Percentiles rank a stretch among this genome's conserved stretches.
phyloP scores from a whole-genome alignment of 2,113 vertebrate species.

The Typhlomys cinereus region DNA sequence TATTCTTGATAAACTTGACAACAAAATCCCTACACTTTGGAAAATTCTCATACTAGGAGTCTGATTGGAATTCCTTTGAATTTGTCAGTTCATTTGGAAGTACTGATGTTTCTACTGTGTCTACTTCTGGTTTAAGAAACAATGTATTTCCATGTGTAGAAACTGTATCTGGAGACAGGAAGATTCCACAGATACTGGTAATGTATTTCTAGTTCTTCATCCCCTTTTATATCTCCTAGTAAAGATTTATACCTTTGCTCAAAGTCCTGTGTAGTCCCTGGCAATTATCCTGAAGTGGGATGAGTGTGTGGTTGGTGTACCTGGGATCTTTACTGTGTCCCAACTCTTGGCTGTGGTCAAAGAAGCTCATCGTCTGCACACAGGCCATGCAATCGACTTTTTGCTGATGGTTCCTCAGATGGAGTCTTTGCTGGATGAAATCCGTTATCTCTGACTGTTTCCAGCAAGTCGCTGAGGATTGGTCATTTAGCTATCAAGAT shows the following conservation, averaged over 20 bases:
- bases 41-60: not conserved
- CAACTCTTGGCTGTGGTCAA: not conserved
- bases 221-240: not conserved
- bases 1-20: constrained; percentile 20
- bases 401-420: too few relatives aligned
- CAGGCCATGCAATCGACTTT: too few relatives aligned
- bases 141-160: not conserved
- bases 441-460: too few relatives aligned
- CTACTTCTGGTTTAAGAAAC: not conserved
- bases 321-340: not conserved
- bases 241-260: not conserved
- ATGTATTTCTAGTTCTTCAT: not conserved
- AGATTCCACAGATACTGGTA: too few relatives aligned
- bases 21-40: not conserved
- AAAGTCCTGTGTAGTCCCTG: not conserved
- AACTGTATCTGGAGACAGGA: too few relatives aligned
- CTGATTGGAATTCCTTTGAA: not conserved
- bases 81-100: not conserved
- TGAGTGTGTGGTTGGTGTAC: not conserved
- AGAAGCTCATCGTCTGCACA: not conserved
- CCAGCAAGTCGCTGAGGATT: too few relatives aligned
- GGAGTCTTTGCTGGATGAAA: too few relatives aligned
- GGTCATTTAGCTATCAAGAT: too few relatives aligned
- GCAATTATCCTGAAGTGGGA: not conserved
- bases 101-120: not conserved